phyloP scores from a whole-genome alignment of 2,888 invertebrate species.

The Electrophaes corylata region DNA sequence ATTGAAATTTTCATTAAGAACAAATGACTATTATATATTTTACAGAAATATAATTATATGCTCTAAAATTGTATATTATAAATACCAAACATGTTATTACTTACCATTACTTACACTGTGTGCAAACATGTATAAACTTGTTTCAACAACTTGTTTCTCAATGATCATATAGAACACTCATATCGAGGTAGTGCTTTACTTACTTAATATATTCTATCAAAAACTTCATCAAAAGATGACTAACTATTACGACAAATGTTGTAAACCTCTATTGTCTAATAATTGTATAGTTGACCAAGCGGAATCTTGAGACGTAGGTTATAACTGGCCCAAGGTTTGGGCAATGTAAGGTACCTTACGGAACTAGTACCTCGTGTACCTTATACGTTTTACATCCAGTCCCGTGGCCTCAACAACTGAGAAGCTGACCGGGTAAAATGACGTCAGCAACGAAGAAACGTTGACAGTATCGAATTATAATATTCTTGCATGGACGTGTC shows the following conservation, averaged over 20 bases:
- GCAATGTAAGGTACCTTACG: neutral
- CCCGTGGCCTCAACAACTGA: neutral
- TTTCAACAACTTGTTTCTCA: neutral
- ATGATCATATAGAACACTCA: neutral
- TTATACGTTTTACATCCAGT: neutral
- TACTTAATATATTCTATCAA: neutral
- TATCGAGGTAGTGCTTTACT: neutral
- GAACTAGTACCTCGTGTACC: neutral
- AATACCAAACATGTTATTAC: too few relatives aligned
- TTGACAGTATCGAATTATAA: too few relatives aligned
- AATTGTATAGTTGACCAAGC: neutral
- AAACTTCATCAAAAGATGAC: neutral
- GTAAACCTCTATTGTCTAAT: neutral
- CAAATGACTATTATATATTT: too few relatives aligned
- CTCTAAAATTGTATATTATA: too few relatives aligned
- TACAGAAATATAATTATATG: too few relatives aligned
- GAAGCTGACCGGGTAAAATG: neutral
- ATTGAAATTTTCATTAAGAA: too few relatives aligned
- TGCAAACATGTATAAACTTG: too few relatives aligned
- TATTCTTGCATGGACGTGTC: neutral
- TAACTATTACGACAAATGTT: neutral
- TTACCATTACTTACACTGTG: too few relatives aligned
- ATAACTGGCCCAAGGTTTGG: neutral
- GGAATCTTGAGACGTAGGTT: neutral
- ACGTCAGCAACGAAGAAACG: too few relatives aligned